A percentile compares a stretch with the other conserved stretches of the same genome.
phyloP scores from a whole-genome alignment of 2,888 invertebrate genomes.

The Aleiodes alternator region DNA sequence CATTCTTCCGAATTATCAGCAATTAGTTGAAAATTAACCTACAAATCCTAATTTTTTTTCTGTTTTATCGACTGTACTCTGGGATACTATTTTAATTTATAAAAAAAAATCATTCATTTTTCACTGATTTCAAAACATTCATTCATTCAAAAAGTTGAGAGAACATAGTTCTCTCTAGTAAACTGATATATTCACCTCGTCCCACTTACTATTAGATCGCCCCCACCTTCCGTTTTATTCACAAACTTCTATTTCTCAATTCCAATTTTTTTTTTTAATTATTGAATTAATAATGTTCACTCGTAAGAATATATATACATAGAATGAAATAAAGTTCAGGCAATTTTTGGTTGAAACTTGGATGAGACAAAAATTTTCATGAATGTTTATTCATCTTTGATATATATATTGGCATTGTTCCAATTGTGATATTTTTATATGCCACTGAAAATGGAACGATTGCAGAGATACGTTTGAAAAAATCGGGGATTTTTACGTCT shows the following conservation, averaged over 20 bases:
- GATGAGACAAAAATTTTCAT: slow-evolving; percentile 4
- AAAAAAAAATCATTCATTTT: background rate
- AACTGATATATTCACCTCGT: slow-evolving; percentile 48
- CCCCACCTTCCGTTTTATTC: slow-evolving; percentile 50
- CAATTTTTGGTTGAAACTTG: no score
- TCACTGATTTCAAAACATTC: background rate
- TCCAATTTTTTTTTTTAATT: no score
- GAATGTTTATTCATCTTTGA: slow-evolving; percentile 59
- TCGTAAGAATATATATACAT: no score
- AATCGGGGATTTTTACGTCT: background rate
- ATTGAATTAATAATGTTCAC: no score
- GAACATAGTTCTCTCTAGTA: background rate
- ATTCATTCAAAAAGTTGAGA: background rate
- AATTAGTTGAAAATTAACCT: no score
- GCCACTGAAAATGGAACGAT: slow-evolving; percentile 37
- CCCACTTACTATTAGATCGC: slow-evolving; percentile 38
- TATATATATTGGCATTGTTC: slow-evolving; percentile 57
- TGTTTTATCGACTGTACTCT: no score
- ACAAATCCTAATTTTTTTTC: no score
- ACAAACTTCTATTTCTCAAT: background rate
- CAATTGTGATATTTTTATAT: slow-evolving; percentile 64
- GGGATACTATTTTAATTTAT: no score
- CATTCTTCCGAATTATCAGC: no score
- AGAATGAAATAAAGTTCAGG: no score
- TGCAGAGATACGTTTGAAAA: slow-evolving; percentile 14